Percentiles rank a stretch among this genome's conserved stretches.
Conservation (phyloP, 1,140 invertebrate genomes). For the Globodera rostochiensis region DNA sequence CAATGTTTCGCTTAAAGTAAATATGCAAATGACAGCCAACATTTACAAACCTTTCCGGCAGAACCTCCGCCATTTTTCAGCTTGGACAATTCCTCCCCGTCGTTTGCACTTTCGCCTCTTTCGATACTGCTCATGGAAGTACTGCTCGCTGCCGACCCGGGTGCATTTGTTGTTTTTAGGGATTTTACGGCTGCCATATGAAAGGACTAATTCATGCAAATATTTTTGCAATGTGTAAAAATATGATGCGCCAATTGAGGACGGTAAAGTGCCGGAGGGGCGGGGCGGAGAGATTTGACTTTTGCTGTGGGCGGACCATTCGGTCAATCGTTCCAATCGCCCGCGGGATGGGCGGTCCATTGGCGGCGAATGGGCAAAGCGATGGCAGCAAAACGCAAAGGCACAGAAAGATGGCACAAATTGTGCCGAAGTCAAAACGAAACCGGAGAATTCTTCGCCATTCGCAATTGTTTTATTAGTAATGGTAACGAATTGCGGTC, state of each 20-base stretch:
- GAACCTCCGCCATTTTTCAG: background rate
- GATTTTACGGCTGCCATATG: background rate
- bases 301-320: too few relatives aligned
- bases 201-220: background rate
- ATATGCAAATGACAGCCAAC: background rate
- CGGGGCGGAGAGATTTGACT: too few relatives aligned
- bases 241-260: background rate
- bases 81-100: too few relatives aligned
- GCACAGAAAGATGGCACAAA: too few relatives aligned
- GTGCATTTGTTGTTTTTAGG: background rate
- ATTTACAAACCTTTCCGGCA: background rate
- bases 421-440: too few relatives aligned
- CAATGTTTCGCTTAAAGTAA: slow-evolving; percentile 18
- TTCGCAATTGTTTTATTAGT: too few relatives aligned
- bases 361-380: too few relatives aligned
- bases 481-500: too few relatives aligned
- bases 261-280: background rate
- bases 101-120: background rate
- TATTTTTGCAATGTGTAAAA: background rate
- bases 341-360: too few relatives aligned
- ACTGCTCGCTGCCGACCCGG: background rate
- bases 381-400: too few relatives aligned
- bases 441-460: too few relatives aligned
- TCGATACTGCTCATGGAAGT: background rate
- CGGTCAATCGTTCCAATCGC: background rate